Base-by-base conservation (phyloP, 2,797 vertebrate genomes). In the Hoplostethus mediterraneus region DNA sequence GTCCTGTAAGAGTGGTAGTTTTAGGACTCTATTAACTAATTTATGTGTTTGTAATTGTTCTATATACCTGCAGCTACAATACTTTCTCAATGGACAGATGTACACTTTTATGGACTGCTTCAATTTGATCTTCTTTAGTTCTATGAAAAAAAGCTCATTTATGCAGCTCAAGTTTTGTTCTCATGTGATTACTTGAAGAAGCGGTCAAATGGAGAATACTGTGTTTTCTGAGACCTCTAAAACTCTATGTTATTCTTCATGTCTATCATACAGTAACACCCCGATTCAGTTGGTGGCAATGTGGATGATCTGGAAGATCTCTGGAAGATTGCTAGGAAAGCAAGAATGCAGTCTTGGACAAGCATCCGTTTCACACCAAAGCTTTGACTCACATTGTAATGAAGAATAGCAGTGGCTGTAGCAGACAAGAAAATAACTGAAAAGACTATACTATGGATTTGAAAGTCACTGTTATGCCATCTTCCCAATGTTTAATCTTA, bases 391-490 rank as follows among this genome's bases (percentile, higher is more conserved):
- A 51, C 40, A 40, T 36, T 21, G 28, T 28, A 53, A 11, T 62
- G 38, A 65, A 38, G 38, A 48, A 31, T 54, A 64, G 40, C 17
- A 40, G 40, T 54, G 14, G 31, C 3, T 61, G 8, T 11, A 45
- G 40, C n/a, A 48, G 31, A 63, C 14, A 45, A 16, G 28, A 81
- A 55, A 31, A 49, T 11, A 45, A 14, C 10, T 10, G 28, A 17
- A 55, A 64, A 59, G n/a, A 30, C 1, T 4, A 6, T 54, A 52
- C 31, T 44, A 25, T 44, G 42, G 6, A 8, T 58, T 33, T 63
- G 6, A 70, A 63, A 63, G 51, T 69, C 52, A 54, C 21, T 66
- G 33, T 31, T 30, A 16, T 67, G 48, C 65, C 56, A 48, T 53
- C 38, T 56, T 58, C 53, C 42, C 16, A 33, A n/a, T 8, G 12